Evolutionary conservation across 2,113 vertebrate genomes (phyloP), one percentile per base, ranked within the genome.

Genomic region (Elaphurus davidianus): DNA sequence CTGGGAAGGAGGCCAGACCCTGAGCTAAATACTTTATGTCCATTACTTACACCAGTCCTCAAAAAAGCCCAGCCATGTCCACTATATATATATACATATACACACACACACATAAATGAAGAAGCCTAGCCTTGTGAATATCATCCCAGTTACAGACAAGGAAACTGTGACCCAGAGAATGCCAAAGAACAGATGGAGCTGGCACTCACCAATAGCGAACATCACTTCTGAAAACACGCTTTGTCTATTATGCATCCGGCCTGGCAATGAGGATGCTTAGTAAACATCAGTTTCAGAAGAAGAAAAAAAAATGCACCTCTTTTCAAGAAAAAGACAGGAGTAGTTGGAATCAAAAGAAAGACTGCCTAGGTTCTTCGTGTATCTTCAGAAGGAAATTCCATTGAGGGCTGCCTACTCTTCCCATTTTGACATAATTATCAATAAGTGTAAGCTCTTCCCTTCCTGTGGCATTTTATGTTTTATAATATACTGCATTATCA

Each of bases 321-420:
- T 83, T 33, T 88, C 27, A 86, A 94, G 67, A 88, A 62, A 78
- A 89, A 55, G 23, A 13, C 30, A 86, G 33, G 9, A 78, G n/a
- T 6, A 10, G 17, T 2, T 50, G 13, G n/a, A 36, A 67, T 86
- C 57, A 52, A 87, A 91, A 47, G n/a, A 36, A 79, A 74, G 60
- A 59, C 27, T 4, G 0, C 14, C 27, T 40, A 7, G 25, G 55
- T 40, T 27, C n/a, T 52, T 12, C 11, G 55, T 0, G 0, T n/a
- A 30, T 50, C 30, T 83, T 71, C 19, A 71, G 30, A 47, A n/a
- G 40, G 3, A 5, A 1, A 16, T 17, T 17, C 52, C 40, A 45
- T 0, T 1, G 28, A 86, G 23, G 45, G 25, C 7, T 15, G 16
- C 25, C 9, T 79, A 16, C 33, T 45, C 28, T 19, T 2, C 16